Evolutionary conservation across 2,113 vertebrate species (phyloP), one percentile per base, ranked within the genome.

Genomic region (Origma solitaria): DNA sequence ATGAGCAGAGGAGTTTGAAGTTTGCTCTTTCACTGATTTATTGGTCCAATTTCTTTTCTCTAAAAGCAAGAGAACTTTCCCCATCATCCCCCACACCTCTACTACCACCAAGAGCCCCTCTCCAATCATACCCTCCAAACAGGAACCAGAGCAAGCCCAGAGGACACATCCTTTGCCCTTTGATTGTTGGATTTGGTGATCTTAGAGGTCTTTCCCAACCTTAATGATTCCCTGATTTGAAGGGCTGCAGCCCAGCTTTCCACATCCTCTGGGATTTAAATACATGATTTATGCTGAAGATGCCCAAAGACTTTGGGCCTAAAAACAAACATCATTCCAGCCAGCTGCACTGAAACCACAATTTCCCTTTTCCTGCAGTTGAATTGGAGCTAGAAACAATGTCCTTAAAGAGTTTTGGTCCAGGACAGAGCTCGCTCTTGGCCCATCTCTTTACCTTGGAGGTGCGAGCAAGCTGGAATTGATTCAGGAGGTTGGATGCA

Each of bases 211-310:
- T 50, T 77, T 69, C 19, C 54, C 40, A 82, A 11, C 10, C 54
- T 42, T 11, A 20, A 15, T 27, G 15, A 49, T 42, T 76, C 70
- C 24, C 27, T 11, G 11, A 35, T 12, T 37, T 33, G 2, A 61
- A n/a, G 49, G 31, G 47, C 25, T 81, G 49, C 76, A 76, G 54
- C n/a, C 33, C 81, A 80, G 40, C 45, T 40, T 56, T 24, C 47
- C 8, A 3, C 44, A 30, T 11, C 92, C 27, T 50, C 38, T n/a
- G 3, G 60, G 24, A 27, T 57, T 2, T 13, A 4, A 78, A 33
- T 0, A 2, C 7, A 6, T 0, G 0, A 19, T 35, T 62, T 30
- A 8, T 30, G 9, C 35, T 2, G 13, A 61, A 27, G n/a, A 38
- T 27, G 10, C 31, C 13, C 5, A 1, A 24, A 56, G 3, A 47